Percentiles rank a stretch among this genome's conserved stretches.
These are phyloP conservation scores for Linurgus olivaceus DNA, from an alignment of 2,797 vertebrate species.

Conservation along the genomic window DNA sequence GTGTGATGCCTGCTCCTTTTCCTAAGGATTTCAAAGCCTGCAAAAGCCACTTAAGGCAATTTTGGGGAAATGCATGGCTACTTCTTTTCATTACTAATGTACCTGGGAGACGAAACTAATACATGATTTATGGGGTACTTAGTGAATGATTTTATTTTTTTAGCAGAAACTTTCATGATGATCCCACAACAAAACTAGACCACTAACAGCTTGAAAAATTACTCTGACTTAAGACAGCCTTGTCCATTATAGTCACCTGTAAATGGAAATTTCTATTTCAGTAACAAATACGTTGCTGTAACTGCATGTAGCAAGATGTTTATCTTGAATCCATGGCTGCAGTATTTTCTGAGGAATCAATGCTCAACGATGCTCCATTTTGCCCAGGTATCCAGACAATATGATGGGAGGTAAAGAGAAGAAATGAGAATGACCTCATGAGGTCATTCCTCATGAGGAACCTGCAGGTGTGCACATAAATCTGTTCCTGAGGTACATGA, in stretches of 20 bases:
- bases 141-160: not conserved
- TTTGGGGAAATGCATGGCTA: not conserved
- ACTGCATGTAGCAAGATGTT: not conserved
- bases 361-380: not conserved
- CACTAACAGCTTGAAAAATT: not conserved
- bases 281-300: not conserved
- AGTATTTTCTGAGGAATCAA: not conserved
- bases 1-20: not conserved
- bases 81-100: not conserved
- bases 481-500: not conserved
- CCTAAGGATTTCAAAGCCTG: not conserved
- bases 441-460: not conserved
- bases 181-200: not conserved
- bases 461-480: not conserved
- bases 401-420: not conserved
- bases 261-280: not conserved
- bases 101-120: not conserved
- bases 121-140: not conserved
- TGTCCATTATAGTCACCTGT: not conserved
- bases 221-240: not conserved
- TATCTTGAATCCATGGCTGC: not conserved
- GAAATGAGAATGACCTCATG: not conserved
- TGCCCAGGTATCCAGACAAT: not conserved
- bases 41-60: not conserved
- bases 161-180: not conserved